A percentile compares a stretch with the other conserved stretches of the same genome.
These are phyloP conservation scores for Crotalus viridis DNA, from an alignment of 2,113 vertebrate genomes.

Conservation along the genomic window DNA sequence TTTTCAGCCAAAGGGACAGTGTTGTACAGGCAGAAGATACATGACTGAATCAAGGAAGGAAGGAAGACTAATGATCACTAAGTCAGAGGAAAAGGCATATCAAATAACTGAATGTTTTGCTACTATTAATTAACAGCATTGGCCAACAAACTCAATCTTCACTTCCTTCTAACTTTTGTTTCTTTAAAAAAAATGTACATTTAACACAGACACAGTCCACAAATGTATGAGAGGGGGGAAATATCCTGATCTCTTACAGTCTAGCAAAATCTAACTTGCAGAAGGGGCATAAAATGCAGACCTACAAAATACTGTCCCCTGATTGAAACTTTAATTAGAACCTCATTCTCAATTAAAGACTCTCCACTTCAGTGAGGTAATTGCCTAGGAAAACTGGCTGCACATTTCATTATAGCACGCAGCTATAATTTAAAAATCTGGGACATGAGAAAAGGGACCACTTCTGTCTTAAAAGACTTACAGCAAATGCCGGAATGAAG, in stretches of 20 bases:
- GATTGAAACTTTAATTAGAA: slow-evolving; percentile 41
- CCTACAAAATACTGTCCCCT: slow-evolving; percentile 34
- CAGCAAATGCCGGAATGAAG: background rate
- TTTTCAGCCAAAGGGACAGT: background rate
- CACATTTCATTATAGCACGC: background rate
- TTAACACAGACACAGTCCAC: background rate
- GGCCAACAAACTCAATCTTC: background rate
- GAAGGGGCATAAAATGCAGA: slow-evolving; percentile 6
- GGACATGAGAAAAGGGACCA: background rate
- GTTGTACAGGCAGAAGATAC: background rate
- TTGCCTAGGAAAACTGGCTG: slow-evolving; percentile 1
- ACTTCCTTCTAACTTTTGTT: background rate
- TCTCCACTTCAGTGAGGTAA: slow-evolving; percentile 5
- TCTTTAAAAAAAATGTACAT: background rate
- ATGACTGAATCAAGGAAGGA: background rate
- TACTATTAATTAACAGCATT: background rate
- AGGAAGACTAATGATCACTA: background rate
- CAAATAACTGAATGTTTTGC: background rate
- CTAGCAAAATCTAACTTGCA: background rate
- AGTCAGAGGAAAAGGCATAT: background rate
- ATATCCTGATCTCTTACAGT: background rate
- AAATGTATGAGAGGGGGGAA: background rate
- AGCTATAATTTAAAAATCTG: background rate
- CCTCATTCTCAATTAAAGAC: slow-evolving; percentile 30
- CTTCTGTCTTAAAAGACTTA: background rate